These are phyloP conservation scores for Chrysolina haemoptera DNA, from an alignment of 2,888 invertebrate species.

Conservation along the genomic window DNA sequence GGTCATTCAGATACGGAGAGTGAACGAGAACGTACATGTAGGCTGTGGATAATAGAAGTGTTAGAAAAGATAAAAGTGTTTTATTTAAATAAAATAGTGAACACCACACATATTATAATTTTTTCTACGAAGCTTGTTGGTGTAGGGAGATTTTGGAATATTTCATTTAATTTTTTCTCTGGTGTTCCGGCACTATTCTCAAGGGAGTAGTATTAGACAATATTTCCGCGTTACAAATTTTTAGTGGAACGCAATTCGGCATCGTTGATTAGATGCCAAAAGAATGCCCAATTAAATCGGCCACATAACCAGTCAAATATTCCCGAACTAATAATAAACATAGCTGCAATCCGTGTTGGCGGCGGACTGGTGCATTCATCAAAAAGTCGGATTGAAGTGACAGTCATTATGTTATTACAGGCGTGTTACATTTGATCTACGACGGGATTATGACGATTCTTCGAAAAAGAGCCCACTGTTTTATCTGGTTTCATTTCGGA, in stretches of 20 bases:
- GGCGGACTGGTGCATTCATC: conserved; percentile 59
- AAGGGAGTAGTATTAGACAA: too few relatives aligned
- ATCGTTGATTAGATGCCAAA: not conserved
- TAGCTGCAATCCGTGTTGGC: conserved; percentile 31
- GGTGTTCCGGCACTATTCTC: too few relatives aligned
- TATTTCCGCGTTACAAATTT: too few relatives aligned
- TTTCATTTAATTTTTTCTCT: too few relatives aligned
- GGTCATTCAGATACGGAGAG: too few relatives aligned
- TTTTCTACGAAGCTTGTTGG: too few relatives aligned
- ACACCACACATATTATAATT: too few relatives aligned
- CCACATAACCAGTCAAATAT: not conserved
- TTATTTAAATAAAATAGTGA: too few relatives aligned
- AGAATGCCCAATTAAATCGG: not conserved
- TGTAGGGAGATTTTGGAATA: too few relatives aligned
- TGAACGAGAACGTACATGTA: too few relatives aligned
- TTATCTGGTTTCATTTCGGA: conserved; percentile 64
- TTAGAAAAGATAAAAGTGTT: too few relatives aligned
- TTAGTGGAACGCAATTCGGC: not conserved
- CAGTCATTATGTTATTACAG: conserved; percentile 69
- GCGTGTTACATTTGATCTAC: conserved; percentile 68
- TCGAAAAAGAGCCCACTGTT: conserved; percentile 60
- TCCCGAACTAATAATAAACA: conserved; percentile 41
- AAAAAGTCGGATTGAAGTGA: conserved; percentile 66
- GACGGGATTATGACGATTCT: conserved; percentile 62
- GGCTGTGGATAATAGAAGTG: too few relatives aligned